Base-by-base conservation (phyloP, 2,797 vertebrate species). In the Pteronotus mesoamericanus region DNA sequence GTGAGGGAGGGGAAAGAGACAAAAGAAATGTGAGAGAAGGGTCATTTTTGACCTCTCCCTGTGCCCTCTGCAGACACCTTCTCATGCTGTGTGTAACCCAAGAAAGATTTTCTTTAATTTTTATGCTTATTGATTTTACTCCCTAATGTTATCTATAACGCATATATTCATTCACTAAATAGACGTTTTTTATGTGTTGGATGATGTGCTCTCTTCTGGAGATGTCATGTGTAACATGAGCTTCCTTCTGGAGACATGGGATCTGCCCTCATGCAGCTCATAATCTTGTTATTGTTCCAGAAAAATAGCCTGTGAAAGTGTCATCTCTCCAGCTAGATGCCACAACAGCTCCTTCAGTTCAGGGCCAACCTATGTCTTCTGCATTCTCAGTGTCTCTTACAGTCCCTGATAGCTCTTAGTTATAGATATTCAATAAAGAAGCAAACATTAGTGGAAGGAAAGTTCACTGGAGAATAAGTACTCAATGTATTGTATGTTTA, bases 401-500 rank as follows among this genome's bases (percentile, higher is more conserved):
- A n/a, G 4, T 29, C 53, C 26, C 29, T 2, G 5, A 66, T 5
- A 42, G 59, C 16, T 80, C 53, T 9, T 88, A 21, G 34, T 46
- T 2, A 1, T 4, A 64, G 57, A 37, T 29, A 12, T 5, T 15
- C 32, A 74, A 39, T 24, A 29, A 75, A 88, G 84, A 51, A n/a
- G 29, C 86, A 29, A 11, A 29, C 3, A 48, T 44, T 34, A 42
- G 44, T 57, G 39, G 19, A 42, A 53, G 18, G 39, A 14, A 39
- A 11, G 7, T 22, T 57, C 8, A 0, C n/a, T 16, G 34, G 37
- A 15, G 29, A 39, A 39, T 18, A 24, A 57, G 37, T 22, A 89
- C 24, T 46, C 14, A 26, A 37, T 5, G 5, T 1, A 6, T 16
- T 4, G 5, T 1, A 7, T 14, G 19, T 21, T 26, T 24, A 1